phyloP scores from a whole-genome alignment of 2,888 invertebrate genomes.

The Cephus pulcher region DNA sequence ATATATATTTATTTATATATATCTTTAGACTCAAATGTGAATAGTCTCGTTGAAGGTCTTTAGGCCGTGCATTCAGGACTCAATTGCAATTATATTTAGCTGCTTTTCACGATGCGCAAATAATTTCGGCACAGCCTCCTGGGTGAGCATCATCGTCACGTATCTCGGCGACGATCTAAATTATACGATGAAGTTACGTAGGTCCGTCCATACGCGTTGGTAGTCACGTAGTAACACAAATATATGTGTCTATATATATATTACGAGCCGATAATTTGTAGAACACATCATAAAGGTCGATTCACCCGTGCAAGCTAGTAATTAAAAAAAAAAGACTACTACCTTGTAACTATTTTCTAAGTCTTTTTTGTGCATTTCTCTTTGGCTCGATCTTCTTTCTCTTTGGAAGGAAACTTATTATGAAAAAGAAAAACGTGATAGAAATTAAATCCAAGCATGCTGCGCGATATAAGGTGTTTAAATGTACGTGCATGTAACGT shows the following conservation, averaged over 20 bases:
- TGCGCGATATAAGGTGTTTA: no score
- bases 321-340: no score
- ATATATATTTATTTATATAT: neutral
- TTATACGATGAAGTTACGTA: neutral
- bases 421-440: no score
- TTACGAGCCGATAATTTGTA: no score
- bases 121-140: neutral
- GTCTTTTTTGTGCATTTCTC: neutral
- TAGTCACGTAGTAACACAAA: neutral
- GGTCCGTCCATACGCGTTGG: neutral
- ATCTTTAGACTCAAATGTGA: neutral
- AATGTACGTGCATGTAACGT: neutral
- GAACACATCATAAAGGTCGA: no score
- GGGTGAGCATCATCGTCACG: neutral
- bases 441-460: no score
- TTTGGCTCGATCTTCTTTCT: neutral
- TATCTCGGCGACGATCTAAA: neutral
- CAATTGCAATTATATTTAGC: neutral
- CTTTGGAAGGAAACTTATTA: neutral
- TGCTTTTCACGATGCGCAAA: neutral
- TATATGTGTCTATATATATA: no score
- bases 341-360: no score
- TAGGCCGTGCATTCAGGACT: neutral
- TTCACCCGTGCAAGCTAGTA: no score
- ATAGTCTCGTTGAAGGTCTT: neutral